Percentiles rank a stretch among this genome's conserved stretches.
Evolutionary conservation across 2,113 vertebrate genomes (phyloP).

Genomic region (Rissa tridactyla): DNA sequence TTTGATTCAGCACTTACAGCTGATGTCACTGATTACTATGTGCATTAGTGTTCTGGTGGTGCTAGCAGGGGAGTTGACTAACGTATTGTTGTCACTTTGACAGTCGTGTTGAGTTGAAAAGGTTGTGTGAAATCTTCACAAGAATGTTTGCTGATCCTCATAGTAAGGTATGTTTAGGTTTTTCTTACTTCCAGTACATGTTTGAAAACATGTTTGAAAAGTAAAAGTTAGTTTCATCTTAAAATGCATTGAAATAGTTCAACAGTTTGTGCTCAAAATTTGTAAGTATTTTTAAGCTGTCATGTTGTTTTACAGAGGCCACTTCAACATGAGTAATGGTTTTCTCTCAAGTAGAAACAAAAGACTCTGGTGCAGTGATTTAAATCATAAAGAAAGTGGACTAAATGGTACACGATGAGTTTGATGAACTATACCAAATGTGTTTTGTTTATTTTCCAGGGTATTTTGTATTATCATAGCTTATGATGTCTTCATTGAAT

Average conservation of each 20-base stretch:
- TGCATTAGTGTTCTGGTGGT: neutral
- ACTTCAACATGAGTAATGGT: neutral
- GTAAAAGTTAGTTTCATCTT: neutral
- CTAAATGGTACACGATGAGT: neutral
- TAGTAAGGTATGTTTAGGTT: constrained; percentile 89
- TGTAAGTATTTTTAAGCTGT: neutral
- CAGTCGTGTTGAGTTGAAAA: constrained; percentile 97
- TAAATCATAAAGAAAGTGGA: neutral
- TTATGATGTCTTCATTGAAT: neutral
- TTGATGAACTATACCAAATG: neutral
- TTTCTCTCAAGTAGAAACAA: neutral
- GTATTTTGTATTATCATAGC: neutral
- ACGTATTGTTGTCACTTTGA: constrained; percentile 48
- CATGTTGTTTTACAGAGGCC: neutral
- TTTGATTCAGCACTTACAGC: neutral
- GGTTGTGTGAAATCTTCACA: constrained; percentile 98
- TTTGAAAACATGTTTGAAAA: neutral
- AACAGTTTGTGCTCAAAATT: neutral
- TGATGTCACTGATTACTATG: neutral
- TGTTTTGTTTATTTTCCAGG: neutral
- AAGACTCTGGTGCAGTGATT: neutral
- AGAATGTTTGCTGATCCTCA: constrained; percentile 99
- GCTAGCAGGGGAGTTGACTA: neutral
- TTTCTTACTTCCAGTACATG: neutral
- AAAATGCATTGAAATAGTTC: neutral